Evolutionary conservation across 2,888 invertebrate species (phyloP).

Genomic region (Eupithecia inturbata): DNA sequence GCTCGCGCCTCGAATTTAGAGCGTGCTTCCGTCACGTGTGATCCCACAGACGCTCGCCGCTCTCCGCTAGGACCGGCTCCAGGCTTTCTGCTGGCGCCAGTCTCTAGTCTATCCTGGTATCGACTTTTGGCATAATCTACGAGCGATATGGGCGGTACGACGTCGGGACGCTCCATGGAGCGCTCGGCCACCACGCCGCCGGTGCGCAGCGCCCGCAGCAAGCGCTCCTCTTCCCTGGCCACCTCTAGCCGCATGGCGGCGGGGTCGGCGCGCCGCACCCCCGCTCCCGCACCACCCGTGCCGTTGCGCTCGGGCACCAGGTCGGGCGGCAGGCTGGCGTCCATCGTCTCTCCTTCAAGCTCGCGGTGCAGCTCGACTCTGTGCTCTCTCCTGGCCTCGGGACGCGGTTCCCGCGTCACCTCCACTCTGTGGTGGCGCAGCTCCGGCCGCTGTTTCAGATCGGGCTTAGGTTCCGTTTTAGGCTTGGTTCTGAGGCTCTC

Average conservation of each 20-base stretch:
- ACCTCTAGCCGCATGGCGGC: slow-evolving; percentile 87
- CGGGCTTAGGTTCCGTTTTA: slow-evolving; percentile 85
- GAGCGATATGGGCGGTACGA: slow-evolving; percentile 82
- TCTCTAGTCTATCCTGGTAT: slow-evolving; percentile 84
- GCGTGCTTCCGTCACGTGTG: slow-evolving; percentile 80
- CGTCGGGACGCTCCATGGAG: slow-evolving; percentile 75
- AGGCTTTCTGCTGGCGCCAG: slow-evolving; percentile 77
- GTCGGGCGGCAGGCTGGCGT: slow-evolving; percentile 86
- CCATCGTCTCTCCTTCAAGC: slow-evolving; percentile 84
- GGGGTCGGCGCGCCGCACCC: slow-evolving; percentile 76
- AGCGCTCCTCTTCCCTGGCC: slow-evolving; percentile 91
- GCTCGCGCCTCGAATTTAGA: slow-evolving; percentile 82
- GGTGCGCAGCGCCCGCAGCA: slow-evolving; percentile 91
- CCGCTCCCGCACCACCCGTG: slow-evolving; percentile 61
- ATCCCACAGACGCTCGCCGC: slow-evolving; percentile 75
- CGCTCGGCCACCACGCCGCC: slow-evolving; percentile 84
- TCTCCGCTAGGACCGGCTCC: slow-evolving; percentile 75
- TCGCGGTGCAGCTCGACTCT: slow-evolving; percentile 73
- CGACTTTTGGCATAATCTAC: slow-evolving; percentile 87
- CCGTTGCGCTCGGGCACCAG: slow-evolving; percentile 81
- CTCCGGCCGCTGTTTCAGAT: slow-evolving; percentile 76
- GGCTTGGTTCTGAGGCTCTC: slow-evolving; percentile 79
- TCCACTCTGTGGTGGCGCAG: slow-evolving; percentile 76
- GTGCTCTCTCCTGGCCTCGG: slow-evolving; percentile 65
- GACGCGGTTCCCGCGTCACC: slow-evolving; percentile 65